A percentile compares a stretch with the other conserved stretches of the same genome.
Evolutionary conservation across 2,113 vertebrate species (phyloP).

Genomic region (Aplodontia rufa): DNA sequence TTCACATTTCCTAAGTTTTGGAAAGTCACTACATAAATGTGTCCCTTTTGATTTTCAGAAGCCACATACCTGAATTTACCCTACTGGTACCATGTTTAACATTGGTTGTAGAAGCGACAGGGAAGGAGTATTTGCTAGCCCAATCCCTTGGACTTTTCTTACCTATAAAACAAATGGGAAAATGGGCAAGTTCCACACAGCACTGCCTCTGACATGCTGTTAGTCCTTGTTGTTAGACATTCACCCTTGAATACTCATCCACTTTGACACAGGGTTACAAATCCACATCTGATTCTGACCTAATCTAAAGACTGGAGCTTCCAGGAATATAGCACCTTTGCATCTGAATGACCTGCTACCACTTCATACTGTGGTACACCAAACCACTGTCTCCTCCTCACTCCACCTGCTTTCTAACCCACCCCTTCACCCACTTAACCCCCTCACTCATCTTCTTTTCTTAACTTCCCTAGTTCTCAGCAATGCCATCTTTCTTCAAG

Average conservation of each 20-base stretch:
- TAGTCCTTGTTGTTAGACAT: neutral
- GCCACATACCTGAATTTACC: neutral
- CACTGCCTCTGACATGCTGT: neutral
- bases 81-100: neutral
- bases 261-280: neutral
- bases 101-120: neutral
- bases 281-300: neutral
- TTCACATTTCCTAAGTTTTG: neutral
- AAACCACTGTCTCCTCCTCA: neutral
- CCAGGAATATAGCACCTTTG: neutral
- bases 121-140: neutral
- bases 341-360: neutral
- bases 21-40: neutral
- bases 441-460: neutral
- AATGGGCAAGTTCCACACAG: neutral
- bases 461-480: neutral
- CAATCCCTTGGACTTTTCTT: neutral
- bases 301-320: neutral
- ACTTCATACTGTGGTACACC: no score
- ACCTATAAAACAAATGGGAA: neutral
- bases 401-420: no score
- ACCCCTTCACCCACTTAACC: no score
- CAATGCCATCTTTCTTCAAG: neutral
- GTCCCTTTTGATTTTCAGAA: neutral
- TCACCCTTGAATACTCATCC: neutral